These are phyloP conservation scores for Brachirus orientalis DNA, from an alignment of 2,113 vertebrate genomes.

Conservation along the genomic window DNA sequence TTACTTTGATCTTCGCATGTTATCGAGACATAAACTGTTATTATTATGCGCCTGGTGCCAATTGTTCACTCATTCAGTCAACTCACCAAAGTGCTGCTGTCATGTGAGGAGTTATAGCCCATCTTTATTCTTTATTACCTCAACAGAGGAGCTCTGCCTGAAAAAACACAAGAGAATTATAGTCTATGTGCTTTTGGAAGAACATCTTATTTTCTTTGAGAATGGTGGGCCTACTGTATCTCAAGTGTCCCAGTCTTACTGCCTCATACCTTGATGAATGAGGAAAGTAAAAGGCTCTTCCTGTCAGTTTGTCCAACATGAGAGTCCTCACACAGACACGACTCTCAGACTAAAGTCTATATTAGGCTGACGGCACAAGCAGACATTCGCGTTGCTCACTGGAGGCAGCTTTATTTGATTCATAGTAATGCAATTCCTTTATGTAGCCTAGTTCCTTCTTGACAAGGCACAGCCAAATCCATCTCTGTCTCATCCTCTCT, in stretches of 20 bases:
- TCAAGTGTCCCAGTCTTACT: conserved; percentile 30
- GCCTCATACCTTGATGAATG: conserved; percentile 31
- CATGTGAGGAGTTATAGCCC: conserved; percentile 9
- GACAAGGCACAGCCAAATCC: conserved; percentile 30
- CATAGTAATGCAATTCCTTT: conserved; percentile 67
- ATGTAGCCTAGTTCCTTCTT: conserved; percentile 45
- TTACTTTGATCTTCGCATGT: conserved; percentile 27
- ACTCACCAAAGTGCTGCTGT: conserved; percentile 5
- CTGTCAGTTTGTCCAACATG: conserved; percentile 50
- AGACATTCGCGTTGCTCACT: conserved; percentile 67
- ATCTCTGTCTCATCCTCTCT: conserved; percentile 38
- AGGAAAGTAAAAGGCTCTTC: conserved; percentile 17
- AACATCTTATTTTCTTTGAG: conserved; percentile 24
- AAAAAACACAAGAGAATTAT: conserved; percentile 14
- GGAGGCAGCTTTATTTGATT: conserved; percentile 71
- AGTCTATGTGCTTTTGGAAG: conserved; percentile 8
- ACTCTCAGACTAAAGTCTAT: conserved; percentile 54
- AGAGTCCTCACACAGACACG: conserved; percentile 37
- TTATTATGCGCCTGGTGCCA: conserved; percentile 8
- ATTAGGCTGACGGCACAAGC: conserved; percentile 51
- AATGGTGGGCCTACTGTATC: neutral
- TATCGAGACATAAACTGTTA: conserved; percentile 13
- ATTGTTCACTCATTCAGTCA: conserved; percentile 1
- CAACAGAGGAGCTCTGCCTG: conserved; percentile 9
- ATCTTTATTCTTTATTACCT: conserved; percentile 21